Percentiles rank a stretch among this genome's conserved stretches.
Evolutionary conservation across 2,888 invertebrate species (phyloP).

Genomic region (Caenorhabditis imperialis): DNA sequence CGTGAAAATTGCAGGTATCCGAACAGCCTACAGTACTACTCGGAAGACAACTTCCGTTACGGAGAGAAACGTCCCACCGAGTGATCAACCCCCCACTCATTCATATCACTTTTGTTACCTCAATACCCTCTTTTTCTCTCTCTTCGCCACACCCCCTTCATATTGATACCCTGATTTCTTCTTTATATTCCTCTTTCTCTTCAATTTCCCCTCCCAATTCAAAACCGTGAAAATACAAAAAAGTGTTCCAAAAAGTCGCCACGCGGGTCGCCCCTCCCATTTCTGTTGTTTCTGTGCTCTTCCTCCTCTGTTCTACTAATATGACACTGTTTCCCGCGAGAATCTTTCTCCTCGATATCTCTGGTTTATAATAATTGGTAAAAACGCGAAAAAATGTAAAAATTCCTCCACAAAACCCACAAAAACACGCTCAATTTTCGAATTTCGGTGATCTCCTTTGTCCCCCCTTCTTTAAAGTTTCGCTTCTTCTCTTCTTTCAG

Average conservation of each 20-base stretch:
- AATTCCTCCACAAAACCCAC: slow-evolving; percentile 9
- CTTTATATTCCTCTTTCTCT: no score
- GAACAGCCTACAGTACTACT: slow-evolving; percentile 61
- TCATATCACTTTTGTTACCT: slow-evolving; percentile 30
- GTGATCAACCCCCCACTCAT: neutral
- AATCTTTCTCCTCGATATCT: slow-evolving; percentile 29
- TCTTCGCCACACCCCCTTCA: slow-evolving; percentile 22
- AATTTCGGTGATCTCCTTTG: slow-evolving; percentile 34
- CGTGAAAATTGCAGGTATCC: slow-evolving; percentile 55
- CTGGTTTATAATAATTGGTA: slow-evolving; percentile 7
- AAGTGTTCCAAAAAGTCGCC: slow-evolving; percentile 8
- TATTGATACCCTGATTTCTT: slow-evolving; percentile 39
- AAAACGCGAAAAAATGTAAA: slow-evolving; percentile 25
- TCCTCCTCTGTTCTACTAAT: slow-evolving; percentile 45
- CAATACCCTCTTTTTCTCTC: slow-evolving; percentile 14
- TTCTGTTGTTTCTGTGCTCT: slow-evolving; percentile 13
- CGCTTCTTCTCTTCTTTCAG: no score
- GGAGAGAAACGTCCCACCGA: slow-evolving; percentile 46
- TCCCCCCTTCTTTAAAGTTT: slow-evolving; percentile 1
- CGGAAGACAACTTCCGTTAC: slow-evolving; percentile 63
- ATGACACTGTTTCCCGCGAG: slow-evolving; percentile 20
- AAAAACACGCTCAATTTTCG: slow-evolving; percentile 44
- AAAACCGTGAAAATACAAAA: slow-evolving; percentile 20
- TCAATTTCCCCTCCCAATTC: neutral
- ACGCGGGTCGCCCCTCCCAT: slow-evolving; percentile 4